A percentile compares a stretch with the other conserved stretches of the same genome.
Evolutionary conservation across 2,797 vertebrate species (phyloP).

Genomic region (Ciconia nigra): DNA sequence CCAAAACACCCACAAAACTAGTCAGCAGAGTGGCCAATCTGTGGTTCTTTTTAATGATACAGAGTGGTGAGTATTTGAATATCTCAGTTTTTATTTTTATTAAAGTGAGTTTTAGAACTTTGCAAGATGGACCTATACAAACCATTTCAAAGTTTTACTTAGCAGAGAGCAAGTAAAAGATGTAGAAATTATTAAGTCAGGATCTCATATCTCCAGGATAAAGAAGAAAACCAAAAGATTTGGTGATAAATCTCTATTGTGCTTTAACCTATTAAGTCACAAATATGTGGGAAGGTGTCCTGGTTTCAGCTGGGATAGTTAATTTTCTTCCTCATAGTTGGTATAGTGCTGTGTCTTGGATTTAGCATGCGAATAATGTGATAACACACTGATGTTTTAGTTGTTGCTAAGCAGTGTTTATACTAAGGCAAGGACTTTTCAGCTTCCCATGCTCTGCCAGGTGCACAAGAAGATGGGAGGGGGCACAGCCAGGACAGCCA

Average conservation of each 20-base stretch:
- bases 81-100: not conserved
- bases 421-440: too few relatives aligned
- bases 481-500: too few relatives aligned
- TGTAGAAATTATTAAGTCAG: not conserved
- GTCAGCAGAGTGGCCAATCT: not conserved
- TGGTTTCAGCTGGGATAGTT: too few relatives aligned
- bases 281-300: not conserved
- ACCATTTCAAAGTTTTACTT: not conserved
- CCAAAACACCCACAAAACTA: not conserved
- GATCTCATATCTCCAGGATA: not conserved
- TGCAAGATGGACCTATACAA: not conserved
- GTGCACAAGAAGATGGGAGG: too few relatives aligned
- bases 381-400: too few relatives aligned
- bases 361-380: too few relatives aligned
- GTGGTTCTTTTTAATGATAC: not conserved
- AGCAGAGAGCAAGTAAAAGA: not conserved
- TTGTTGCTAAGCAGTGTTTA: too few relatives aligned
- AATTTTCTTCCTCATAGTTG: too few relatives aligned
- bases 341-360: too few relatives aligned
- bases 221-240: not conserved
- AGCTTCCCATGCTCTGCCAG: too few relatives aligned
- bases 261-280: not conserved
- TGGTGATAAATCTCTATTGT: not conserved
- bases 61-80: not conserved
- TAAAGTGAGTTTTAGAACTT: not conserved